These are phyloP conservation scores for Synanceia verrucosa DNA, from an alignment of 2,797 vertebrate species.

Conservation along the genomic window DNA sequence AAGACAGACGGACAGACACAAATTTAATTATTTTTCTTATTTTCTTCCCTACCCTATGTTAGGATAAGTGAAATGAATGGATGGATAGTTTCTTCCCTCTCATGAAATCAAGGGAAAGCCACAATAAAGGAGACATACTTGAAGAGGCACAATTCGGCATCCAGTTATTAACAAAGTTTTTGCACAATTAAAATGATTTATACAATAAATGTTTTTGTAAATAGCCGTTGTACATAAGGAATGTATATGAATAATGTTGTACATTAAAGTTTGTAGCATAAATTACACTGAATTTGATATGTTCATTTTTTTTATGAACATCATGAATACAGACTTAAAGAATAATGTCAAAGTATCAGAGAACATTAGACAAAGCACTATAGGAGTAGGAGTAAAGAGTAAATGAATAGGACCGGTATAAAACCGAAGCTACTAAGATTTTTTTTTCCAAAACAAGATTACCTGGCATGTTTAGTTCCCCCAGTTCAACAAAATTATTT, in stretches of 20 bases:
- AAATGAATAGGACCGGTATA: too few relatives aligned
- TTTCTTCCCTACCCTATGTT: neutral
- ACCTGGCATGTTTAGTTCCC: too few relatives aligned
- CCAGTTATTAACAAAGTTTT: slow-evolving; percentile 20
- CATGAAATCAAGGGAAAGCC: slow-evolving; percentile 9
- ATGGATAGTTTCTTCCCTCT: too few relatives aligned
- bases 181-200: slow-evolving; percentile 47
- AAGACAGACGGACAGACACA: neutral
- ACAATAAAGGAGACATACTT: neutral
- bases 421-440: too few relatives aligned
- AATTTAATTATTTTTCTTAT: neutral
- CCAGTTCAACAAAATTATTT: too few relatives aligned
- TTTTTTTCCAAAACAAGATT: too few relatives aligned
- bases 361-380: too few relatives aligned
- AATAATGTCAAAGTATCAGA: neutral
- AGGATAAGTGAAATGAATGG: too few relatives aligned
- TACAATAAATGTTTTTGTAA: slow-evolving; percentile 44
- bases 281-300: neutral
- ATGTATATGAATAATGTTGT: slow-evolving; percentile 41
- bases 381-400: too few relatives aligned
- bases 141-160: neutral
- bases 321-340: neutral
- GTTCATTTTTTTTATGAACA: neutral
- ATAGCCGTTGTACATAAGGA: slow-evolving; percentile 31
- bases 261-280: slow-evolving; percentile 61